Conservation (phyloP, 2,113 vertebrate genomes). For the Natator depressus region DNA sequence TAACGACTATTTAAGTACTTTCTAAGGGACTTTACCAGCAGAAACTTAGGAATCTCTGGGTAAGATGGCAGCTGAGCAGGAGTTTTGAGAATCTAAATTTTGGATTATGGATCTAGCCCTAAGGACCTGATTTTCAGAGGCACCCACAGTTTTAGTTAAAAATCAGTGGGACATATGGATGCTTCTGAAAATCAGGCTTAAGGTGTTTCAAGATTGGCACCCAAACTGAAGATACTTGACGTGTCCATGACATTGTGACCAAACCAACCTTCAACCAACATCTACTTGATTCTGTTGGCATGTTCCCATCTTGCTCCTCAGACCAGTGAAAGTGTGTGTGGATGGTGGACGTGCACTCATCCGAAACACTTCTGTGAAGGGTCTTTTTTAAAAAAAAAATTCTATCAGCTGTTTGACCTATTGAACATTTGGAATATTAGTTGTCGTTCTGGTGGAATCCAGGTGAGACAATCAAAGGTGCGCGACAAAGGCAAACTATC, state of each 20-base stretch:
- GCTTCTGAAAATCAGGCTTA: not conserved
- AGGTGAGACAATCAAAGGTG: not conserved
- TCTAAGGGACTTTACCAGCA: not conserved
- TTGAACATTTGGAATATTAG: not conserved
- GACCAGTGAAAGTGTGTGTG: not conserved
- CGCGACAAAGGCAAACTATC: not conserved
- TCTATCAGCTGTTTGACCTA: not conserved
- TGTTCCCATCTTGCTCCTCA: not conserved
- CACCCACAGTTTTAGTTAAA: not conserved
- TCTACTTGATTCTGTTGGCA: not conserved
- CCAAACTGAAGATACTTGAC: not conserved
- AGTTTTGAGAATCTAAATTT: not conserved
- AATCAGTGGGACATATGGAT: not conserved
- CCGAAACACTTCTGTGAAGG: not conserved
- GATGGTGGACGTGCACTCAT: not conserved
- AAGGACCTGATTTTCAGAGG: not conserved
- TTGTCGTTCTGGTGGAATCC: not conserved
- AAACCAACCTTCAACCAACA: not conserved
- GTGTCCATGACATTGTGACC: not conserved
- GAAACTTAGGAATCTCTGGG: not conserved
- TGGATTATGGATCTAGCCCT: not conserved
- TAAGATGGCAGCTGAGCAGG: not conserved
- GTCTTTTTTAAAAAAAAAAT: not conserved
- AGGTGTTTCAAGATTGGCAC: not conserved
- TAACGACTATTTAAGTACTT: not conserved